These are phyloP conservation scores for Entomobrya multifasciata DNA, from an alignment of 2,888 invertebrate species.

Conservation along the genomic window DNA sequence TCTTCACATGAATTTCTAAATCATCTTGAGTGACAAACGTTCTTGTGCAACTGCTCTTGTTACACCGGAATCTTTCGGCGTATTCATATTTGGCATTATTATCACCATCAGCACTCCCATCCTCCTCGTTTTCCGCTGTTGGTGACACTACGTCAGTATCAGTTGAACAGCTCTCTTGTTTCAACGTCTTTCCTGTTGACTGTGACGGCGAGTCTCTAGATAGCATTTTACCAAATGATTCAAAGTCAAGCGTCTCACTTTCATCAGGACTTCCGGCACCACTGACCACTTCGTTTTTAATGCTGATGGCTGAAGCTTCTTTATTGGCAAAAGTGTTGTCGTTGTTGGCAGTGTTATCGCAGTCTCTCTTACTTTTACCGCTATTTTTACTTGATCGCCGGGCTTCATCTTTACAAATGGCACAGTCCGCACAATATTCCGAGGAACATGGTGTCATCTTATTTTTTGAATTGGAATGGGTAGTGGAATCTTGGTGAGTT, in stretches of 20 bases:
- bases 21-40: slow-evolving; percentile 50
- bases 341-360: background rate
- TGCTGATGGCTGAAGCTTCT: too few relatives aligned
- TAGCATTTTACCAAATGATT: too few relatives aligned
- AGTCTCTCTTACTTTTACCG: too few relatives aligned
- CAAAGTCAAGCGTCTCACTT: background rate
- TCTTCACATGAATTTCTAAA: slow-evolving; percentile 49
- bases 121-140: background rate
- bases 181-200: background rate
- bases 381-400: background rate
- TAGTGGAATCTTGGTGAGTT: too few relatives aligned
- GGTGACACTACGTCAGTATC: too few relatives aligned
- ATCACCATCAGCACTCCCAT: background rate
- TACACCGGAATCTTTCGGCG: slow-evolving; percentile 36
- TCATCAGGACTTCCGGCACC: background rate
- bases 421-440: slow-evolving; percentile 53
- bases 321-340: slow-evolving; percentile 1
- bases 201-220: too few relatives aligned
- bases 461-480: too few relatives aligned
- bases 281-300: background rate
- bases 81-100: background rate
- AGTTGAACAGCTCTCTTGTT: too few relatives aligned
- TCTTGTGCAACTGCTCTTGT: slow-evolving; percentile 27
- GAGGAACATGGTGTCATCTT: slow-evolving; percentile 1
- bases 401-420: slow-evolving; percentile 40